Conservation (phyloP, 2,113 vertebrate genomes). For the Peromyscus maniculatus region DNA sequence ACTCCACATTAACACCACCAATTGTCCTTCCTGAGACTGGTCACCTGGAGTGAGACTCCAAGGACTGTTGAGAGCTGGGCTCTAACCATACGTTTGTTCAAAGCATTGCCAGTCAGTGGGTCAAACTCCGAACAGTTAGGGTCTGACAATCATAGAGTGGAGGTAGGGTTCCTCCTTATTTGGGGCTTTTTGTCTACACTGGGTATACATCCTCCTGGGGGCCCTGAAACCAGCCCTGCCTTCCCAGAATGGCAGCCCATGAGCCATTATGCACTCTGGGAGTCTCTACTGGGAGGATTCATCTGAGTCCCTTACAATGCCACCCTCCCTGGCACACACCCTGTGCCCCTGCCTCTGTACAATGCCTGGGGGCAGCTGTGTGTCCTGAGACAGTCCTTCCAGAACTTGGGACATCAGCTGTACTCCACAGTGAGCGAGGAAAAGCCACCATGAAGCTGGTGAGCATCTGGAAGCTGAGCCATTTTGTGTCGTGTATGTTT, state of each 20-base stretch:
- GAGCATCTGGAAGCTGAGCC: neutral
- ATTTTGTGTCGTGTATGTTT: neutral
- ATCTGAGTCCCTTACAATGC: neutral
- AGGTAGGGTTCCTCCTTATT: neutral
- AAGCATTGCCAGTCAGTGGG: neutral
- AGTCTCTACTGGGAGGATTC: neutral
- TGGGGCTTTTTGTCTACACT: neutral
- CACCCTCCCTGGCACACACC: neutral
- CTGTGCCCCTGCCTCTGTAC: neutral
- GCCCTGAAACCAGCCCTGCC: rapidly evolving
- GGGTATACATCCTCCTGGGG: rapidly evolving
- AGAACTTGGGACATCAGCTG: neutral
- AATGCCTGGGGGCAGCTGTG: neutral
- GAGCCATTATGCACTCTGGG: neutral
- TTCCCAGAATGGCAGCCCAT: no score
- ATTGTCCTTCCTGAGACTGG: neutral
- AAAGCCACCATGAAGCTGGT: rapidly evolving
- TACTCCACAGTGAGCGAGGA: neutral
- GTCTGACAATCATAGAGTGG: neutral
- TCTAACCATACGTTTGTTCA: neutral
- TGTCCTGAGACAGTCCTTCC: neutral
- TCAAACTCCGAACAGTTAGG: neutral
- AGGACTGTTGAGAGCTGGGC: neutral
- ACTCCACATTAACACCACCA: neutral
- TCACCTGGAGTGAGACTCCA: neutral